These are phyloP conservation scores for Syngnathus scovelli DNA, from an alignment of 2,113 vertebrate species.

Conservation along the genomic window DNA sequence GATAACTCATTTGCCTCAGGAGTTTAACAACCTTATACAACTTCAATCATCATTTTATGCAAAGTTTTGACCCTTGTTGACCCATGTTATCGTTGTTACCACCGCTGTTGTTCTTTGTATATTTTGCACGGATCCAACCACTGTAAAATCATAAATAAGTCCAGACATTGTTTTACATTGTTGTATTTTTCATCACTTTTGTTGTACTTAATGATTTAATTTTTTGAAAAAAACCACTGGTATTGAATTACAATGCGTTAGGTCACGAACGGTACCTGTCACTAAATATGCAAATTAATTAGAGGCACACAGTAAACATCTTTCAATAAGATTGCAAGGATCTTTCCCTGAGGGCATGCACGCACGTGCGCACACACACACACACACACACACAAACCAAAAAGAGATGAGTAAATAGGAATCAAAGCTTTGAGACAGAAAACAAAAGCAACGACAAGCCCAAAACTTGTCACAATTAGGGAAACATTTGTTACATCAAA, in stretches of 20 bases:
- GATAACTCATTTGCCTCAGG: not conserved
- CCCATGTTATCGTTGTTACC: not conserved
- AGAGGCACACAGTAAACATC: constrained; percentile 48
- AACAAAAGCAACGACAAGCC: constrained; percentile 23
- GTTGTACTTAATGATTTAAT: no score
- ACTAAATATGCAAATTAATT: constrained; percentile 58
- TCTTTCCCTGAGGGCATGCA: constrained; percentile 39
- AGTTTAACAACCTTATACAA: not conserved
- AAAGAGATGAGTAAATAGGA: constrained; percentile 14
- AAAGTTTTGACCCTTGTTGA: not conserved
- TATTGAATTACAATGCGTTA: not conserved
- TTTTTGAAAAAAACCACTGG: no score
- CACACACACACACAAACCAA: not conserved
- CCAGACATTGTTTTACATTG: no score
- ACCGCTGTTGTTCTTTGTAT: no score
- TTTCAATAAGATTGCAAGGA: constrained; percentile 55
- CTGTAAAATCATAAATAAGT: no score
- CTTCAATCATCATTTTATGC: not conserved
- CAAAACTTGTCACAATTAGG: constrained; percentile 33
- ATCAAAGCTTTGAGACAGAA: constrained; percentile 19
- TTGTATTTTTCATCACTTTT: no score
- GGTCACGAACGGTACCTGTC: constrained; percentile 42
- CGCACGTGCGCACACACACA: constrained; percentile 9
- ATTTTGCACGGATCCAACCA: no score
- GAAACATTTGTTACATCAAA: constrained; percentile 40